A percentile compares a stretch with the other conserved stretches of the same genome.
Conservation (phyloP, 2,797 vertebrate genomes). For the Lacerta agilis region DNA sequence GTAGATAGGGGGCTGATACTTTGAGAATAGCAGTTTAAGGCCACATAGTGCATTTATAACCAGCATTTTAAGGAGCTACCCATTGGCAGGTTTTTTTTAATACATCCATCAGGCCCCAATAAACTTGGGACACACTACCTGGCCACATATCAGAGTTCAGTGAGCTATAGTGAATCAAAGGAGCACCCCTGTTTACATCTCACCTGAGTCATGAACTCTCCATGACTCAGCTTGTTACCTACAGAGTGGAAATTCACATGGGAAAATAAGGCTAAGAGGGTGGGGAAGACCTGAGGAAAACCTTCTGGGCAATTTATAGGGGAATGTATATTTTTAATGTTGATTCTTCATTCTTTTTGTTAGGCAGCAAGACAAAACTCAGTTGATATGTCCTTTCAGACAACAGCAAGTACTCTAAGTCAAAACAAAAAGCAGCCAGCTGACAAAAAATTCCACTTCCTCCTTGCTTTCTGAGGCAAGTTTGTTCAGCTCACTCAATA, state of each 20-base stretch:
- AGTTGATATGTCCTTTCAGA: background rate
- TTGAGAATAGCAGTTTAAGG: no score
- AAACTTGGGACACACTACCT: background rate
- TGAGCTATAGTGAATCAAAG: background rate
- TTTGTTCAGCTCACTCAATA: background rate
- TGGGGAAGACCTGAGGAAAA: background rate
- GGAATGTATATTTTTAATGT: background rate
- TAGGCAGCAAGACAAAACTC: background rate
- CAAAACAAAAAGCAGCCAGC: background rate
- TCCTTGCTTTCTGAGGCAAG: background rate
- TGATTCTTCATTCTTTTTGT: background rate
- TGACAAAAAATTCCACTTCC: background rate
- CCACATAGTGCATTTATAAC: no score
- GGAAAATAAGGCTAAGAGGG: background rate
- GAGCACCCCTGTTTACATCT: background rate
- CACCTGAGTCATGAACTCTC: background rate
- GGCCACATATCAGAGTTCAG: background rate
- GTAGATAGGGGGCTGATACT: no score
- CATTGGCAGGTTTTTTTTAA: background rate
- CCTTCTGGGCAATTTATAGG: background rate
- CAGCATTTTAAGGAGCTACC: background rate
- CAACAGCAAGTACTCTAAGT: background rate
- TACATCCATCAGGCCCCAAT: background rate
- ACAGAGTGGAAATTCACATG: background rate
- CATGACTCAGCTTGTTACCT: background rate